Evolutionary conservation across 2,113 vertebrate species (phyloP).

Genomic region (Brachyhypopomus gauderio): DNA sequence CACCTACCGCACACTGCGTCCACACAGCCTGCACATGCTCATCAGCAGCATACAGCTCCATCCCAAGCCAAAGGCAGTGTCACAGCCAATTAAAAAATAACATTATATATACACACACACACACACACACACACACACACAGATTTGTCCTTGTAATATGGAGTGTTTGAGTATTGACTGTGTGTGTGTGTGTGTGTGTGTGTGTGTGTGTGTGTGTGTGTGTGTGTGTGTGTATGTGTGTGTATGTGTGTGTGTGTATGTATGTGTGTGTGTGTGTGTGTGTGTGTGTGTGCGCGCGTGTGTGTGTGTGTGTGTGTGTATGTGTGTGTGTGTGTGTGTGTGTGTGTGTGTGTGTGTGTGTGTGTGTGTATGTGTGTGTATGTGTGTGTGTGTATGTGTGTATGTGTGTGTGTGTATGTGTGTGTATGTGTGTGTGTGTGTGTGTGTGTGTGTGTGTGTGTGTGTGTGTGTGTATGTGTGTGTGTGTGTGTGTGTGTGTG

Average conservation of each 20-base stretch:
- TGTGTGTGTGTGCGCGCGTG: not conserved
- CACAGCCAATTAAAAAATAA: too few relatives aligned
- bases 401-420: not conserved
- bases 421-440: not conserved
- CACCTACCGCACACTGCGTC: not conserved
- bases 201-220: conserved; percentile 3
- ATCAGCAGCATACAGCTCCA: not conserved
- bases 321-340: not conserved
- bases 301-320: not conserved
- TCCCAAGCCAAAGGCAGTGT: too few relatives aligned
- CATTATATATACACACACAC: too few relatives aligned
- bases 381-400: not conserved
- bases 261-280: not conserved
- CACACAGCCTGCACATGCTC: not conserved
- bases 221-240: not conserved
- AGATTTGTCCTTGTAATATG: too few relatives aligned
- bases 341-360: conserved; percentile 1
- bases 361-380: too few relatives aligned
- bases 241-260: not conserved
- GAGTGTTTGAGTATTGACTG: too few relatives aligned
- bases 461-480: too few relatives aligned
- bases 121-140: too few relatives aligned
- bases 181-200: not conserved
- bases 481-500: too few relatives aligned
- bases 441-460: too few relatives aligned